These are phyloP conservation scores for Tetheella fluctuosa DNA, from an alignment of 2,888 invertebrate species.

Conservation along the genomic window DNA sequence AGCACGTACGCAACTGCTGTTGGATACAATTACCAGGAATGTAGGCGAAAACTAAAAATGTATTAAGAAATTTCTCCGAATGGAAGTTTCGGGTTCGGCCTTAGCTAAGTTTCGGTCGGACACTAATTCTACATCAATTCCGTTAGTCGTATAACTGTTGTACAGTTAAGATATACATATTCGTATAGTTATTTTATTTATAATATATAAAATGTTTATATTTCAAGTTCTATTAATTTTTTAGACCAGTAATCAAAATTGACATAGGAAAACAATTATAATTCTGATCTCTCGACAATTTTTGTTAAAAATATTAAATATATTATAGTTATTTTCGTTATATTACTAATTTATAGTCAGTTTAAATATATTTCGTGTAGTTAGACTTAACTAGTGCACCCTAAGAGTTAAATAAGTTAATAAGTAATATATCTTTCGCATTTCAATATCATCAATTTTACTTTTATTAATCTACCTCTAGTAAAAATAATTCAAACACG, in stretches of 20 bases:
- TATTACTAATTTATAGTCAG: background rate
- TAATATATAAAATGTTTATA: background rate
- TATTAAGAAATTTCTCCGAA: too few relatives aligned
- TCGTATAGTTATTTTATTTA: background rate
- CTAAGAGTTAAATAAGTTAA: background rate
- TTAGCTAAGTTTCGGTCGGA: too few relatives aligned
- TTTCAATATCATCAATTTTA: background rate
- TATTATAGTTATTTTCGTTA: too few relatives aligned
- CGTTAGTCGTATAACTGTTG: conserved; percentile 5
- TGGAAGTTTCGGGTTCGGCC: too few relatives aligned
- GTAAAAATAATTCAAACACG: background rate
- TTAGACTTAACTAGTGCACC: background rate
- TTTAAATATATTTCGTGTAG: background rate
- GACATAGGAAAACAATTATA: background rate
- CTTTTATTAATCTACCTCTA: background rate
- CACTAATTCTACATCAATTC: conserved; percentile 1
- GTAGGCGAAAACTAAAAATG: too few relatives aligned
- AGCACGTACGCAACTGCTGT: too few relatives aligned
- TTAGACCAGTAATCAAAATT: too few relatives aligned
- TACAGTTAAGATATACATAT: background rate
- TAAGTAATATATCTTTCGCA: background rate
- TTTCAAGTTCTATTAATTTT: background rate
- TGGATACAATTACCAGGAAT: too few relatives aligned
- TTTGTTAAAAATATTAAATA: background rate
- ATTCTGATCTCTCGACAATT: background rate